Base-by-base conservation (phyloP, 2,797 vertebrate species). In the Anabas testudineus region DNA sequence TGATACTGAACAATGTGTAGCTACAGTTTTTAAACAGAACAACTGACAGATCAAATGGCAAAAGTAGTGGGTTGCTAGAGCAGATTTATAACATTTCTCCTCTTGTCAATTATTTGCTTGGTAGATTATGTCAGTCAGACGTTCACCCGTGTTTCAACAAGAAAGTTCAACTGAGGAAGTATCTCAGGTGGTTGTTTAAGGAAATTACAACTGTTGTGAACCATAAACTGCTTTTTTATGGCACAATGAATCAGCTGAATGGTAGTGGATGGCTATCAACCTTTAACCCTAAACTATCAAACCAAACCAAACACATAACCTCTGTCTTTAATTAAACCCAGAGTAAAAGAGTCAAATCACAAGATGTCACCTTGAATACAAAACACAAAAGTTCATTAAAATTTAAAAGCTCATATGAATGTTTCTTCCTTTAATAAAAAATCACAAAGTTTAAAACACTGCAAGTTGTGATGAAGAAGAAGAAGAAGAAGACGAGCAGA, bases 221-320 rank as follows among this genome's bases (percentile, higher is more conserved):
- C 3, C 77, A 91, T 91, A 91, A 90, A 85, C 58, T 71, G 19
- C 19, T 14, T 18, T 54, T 87, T 87, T 89, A 91, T 83, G 59
- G 56, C 45, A 13, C 43, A 58, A 43, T 71, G 60, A 75, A 80
- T 85, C 71, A 80, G 70, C 78, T 84, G 67, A 81, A 83, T 52
- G 43, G 47, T 51, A 47, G 46, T 46, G 10, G 14, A 57, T 42
- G 24, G 43, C 59, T 43, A 54, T 73, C 58, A 68, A 88, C 75
- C 87, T 91, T 91, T 88, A n/a, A 85, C 78, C 76, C 34, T 14
- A 51, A 61, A 46, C 41, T 53, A 82, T 81, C 71, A 19, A 80
- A 77, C 45, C 61, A 75, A 68, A 74, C 34, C 59, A 72, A 62
- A 76, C 60, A 65, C n/a, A 8, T 53, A 55, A 70, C 13, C 21